phyloP scores from a whole-genome alignment of 2,888 invertebrate species.

The Drosophila pseudotalamancana region DNA sequence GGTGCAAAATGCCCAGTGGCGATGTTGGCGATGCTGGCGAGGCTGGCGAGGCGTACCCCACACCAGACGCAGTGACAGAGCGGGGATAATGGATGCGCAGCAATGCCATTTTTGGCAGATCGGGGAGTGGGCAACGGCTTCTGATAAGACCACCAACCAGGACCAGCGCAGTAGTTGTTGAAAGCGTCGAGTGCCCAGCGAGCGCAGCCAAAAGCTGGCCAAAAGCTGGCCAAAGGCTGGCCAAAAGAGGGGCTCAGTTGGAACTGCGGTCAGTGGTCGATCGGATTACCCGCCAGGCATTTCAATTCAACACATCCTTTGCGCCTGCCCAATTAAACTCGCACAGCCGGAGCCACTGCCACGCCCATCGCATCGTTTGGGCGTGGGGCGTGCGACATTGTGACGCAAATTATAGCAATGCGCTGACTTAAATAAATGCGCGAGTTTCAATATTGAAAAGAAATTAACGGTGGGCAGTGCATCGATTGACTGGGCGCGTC shows the following conservation, averaged over 20 bases:
- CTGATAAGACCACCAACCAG: constrained; percentile 83
- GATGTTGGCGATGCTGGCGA: constrained; percentile 59
- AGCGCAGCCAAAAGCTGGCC: constrained; percentile 12
- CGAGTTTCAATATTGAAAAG: constrained; percentile 76
- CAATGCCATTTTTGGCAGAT: constrained; percentile 80
- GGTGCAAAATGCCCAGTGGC: constrained; percentile 74
- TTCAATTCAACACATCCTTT: constrained; percentile 80
- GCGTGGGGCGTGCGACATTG: constrained; percentile 57
- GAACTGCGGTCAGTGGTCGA: constrained; percentile 38
- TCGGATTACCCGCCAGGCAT: constrained; percentile 80
- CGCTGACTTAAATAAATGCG: constrained; percentile 78
- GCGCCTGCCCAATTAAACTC: constrained; percentile 62
- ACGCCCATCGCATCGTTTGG: constrained; percentile 18
- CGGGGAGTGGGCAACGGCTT: constrained; percentile 79
- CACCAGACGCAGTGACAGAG: constrained; percentile 50
- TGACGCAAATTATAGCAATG: constrained; percentile 74
- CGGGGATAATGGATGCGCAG: constrained; percentile 74
- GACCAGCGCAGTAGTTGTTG: constrained; percentile 71
- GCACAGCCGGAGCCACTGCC: constrained; percentile 10
- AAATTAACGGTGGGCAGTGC: constrained; percentile 62
- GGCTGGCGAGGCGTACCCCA: constrained; percentile 27
- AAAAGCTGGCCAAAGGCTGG: not conserved
- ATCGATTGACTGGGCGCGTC: constrained; percentile 13
- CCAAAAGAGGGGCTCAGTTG: constrained; percentile 39
- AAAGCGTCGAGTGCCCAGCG: constrained; percentile 74